phyloP scores from a whole-genome alignment of 2,888 invertebrate genomes.

The Ariolimax columbianus region DNA sequence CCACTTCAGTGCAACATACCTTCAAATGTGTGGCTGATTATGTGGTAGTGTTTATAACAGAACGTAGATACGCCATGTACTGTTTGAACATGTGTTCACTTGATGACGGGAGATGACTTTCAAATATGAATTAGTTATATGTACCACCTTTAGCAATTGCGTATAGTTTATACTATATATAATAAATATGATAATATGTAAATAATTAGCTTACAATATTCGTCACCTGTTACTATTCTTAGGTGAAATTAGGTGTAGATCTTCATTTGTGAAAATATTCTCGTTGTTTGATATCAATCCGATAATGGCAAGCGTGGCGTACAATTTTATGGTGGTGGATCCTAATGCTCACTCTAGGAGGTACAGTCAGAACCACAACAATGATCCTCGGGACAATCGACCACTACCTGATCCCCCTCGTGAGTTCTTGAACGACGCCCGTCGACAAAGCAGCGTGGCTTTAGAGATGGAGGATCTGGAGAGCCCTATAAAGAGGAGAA shows the following conservation, averaged over 20 bases:
- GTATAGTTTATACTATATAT: not conserved
- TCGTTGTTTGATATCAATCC: not conserved
- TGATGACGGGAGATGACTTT: no score
- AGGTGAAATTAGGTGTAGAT: not conserved
- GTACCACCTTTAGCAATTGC: no score
- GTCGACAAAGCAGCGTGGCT: conserved; percentile 37
- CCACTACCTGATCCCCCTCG: conserved; percentile 43
- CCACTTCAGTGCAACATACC: no score
- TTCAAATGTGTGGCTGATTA: no score
- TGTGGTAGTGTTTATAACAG: no score
- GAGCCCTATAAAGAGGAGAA: conserved; percentile 40
- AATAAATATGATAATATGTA: not conserved
- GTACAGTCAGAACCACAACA: conserved; percentile 51
- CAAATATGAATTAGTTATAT: no score
- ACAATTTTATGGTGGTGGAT: conserved; percentile 63
- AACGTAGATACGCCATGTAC: no score
- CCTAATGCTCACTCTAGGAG: conserved; percentile 57
- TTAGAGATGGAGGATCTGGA: conserved; percentile 49
- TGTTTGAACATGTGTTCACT: no score
- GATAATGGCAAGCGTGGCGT: conserved; percentile 63
- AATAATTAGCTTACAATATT: not conserved
- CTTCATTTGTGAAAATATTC: not conserved
- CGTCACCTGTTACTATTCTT: not conserved
- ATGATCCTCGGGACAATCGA: conserved; percentile 43
- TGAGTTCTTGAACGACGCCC: not conserved